A percentile compares a stretch with the other conserved stretches of the same genome.
These are phyloP conservation scores for Heliconius hortense DNA, from an alignment of 2,888 invertebrate species.

Conservation along the genomic window DNA sequence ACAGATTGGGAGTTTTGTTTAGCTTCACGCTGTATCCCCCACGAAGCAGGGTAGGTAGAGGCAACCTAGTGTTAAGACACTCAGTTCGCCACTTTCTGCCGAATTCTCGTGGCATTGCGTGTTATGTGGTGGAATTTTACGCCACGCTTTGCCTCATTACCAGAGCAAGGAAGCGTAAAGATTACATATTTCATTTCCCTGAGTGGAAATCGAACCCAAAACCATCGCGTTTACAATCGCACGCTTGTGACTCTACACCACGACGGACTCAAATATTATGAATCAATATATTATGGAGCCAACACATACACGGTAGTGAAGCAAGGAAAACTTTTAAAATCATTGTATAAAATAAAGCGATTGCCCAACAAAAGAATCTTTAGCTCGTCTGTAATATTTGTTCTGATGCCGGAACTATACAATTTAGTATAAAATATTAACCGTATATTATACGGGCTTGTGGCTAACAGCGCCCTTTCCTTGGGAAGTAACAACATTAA, in stretches of 20 bases:
- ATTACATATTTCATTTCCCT: neutral
- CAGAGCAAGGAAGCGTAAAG: neutral
- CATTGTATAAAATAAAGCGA: neutral
- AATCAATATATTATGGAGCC: neutral
- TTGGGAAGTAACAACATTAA: neutral
- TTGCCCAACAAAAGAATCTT: neutral
- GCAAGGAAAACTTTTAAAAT: too few relatives aligned
- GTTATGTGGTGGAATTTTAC: neutral
- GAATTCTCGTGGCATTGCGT: neutral
- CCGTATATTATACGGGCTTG: neutral
- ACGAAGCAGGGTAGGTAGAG: neutral
- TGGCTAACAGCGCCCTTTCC: neutral
- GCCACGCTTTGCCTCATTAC: neutral
- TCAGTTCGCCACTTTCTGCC: neutral
- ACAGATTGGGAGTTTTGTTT: neutral
- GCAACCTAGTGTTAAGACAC: neutral
- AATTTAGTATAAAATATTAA: neutral
- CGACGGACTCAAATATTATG: too few relatives aligned
- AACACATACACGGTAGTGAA: too few relatives aligned
- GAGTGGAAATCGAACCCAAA: neutral
- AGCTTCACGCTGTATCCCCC: slow-evolving; percentile 1
- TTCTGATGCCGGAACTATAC: neutral
- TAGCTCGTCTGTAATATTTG: neutral
- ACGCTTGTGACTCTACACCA: too few relatives aligned
- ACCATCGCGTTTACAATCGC: too few relatives aligned